phyloP scores from a whole-genome alignment of 2,113 vertebrate genomes.

The Platycercus adscitus region DNA sequence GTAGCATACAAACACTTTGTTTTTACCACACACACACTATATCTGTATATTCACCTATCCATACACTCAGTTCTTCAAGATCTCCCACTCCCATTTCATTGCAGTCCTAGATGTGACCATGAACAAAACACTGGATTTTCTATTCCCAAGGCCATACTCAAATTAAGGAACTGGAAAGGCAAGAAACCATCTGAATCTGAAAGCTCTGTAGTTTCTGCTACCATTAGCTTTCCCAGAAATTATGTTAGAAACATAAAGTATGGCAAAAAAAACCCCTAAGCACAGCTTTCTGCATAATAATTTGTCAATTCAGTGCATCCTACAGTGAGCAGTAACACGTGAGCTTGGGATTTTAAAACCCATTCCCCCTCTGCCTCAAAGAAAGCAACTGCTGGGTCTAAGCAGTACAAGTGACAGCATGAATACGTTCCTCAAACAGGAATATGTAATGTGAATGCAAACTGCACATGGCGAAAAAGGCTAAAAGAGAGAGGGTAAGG shows the following conservation, averaged over 20 bases:
- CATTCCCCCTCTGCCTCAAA: background rate
- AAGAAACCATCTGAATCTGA: background rate
- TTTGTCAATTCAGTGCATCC: background rate
- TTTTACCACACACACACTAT: background rate
- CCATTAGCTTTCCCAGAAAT: background rate
- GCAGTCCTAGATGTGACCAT: background rate
- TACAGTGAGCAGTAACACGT: background rate
- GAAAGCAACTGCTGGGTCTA: background rate
- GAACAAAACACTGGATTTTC: background rate
- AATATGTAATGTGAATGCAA: background rate
- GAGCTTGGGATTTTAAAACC: background rate
- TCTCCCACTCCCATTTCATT: background rate
- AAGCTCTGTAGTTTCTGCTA: background rate
- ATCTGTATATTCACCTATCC: background rate
- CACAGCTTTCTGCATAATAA: background rate
- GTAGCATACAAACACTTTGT: background rate
- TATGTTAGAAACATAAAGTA: background rate
- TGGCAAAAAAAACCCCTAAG: rapidly evolving
- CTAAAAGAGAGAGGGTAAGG: background rate
- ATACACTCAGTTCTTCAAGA: background rate
- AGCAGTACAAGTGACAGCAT: background rate
- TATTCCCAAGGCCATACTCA: background rate
- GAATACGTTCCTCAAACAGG: background rate
- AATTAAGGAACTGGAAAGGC: background rate
- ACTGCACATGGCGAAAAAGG: background rate